Percentiles rank a stretch among this genome's conserved stretches.
These are phyloP conservation scores for Drosophila carrolli DNA, from an alignment of 1,140 invertebrate genomes.

Conservation along the genomic window DNA sequence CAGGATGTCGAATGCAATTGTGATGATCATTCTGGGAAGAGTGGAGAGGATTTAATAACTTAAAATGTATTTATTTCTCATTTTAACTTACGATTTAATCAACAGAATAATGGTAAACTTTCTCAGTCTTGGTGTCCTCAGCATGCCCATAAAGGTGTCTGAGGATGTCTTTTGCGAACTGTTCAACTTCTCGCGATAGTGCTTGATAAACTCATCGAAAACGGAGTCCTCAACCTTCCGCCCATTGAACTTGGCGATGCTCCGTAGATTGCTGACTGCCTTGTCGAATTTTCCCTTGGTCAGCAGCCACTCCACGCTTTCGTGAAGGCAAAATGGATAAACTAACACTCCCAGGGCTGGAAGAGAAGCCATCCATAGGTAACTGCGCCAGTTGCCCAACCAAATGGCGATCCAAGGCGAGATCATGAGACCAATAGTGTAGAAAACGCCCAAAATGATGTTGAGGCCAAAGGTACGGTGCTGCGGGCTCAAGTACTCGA, in stretches of 20 bases:
- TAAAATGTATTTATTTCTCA: background rate
- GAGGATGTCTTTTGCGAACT: conserved; percentile 40
- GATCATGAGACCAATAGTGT: conserved; percentile 85
- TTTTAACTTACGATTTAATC: conserved; percentile 86
- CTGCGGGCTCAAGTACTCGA: conserved; percentile 87
- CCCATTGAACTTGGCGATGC: conserved; percentile 86
- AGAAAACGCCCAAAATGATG: conserved; percentile 86
- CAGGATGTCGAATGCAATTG: conserved; percentile 87
- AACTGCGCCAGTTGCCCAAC: conserved; percentile 86
- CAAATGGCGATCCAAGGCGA: conserved; percentile 87
- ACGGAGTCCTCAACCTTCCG: conserved; percentile 84
- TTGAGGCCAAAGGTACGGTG: conserved; percentile 87
- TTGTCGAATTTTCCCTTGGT: conserved; percentile 86
- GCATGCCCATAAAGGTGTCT: conserved; percentile 85
- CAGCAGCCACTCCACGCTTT: conserved; percentile 88
- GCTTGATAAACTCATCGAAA: conserved; percentile 81
- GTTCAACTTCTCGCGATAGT: conserved; percentile 62
- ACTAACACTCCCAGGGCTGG: conserved; percentile 85
- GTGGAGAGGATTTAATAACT: background rate
- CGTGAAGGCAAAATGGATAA: conserved; percentile 86
- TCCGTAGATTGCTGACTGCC: conserved; percentile 85
- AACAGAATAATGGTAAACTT: conserved; percentile 86
- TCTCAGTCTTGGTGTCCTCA: conserved; percentile 85
- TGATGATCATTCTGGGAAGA: conserved; percentile 86
- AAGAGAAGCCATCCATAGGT: conserved; percentile 85